Base-by-base conservation (phyloP, 2,888 invertebrate species). In the Poecilus cupreus region DNA sequence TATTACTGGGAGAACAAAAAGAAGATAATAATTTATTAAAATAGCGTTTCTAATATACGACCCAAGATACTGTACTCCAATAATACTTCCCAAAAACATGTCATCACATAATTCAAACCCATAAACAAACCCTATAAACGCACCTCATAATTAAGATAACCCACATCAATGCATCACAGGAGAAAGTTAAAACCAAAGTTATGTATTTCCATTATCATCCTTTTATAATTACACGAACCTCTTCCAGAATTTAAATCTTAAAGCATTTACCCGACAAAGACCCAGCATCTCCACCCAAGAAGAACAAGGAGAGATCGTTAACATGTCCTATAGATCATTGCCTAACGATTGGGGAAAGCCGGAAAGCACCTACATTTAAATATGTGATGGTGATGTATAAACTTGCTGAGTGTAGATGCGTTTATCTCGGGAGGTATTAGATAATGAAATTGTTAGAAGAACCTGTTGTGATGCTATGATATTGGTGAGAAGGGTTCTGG, bases 151-250 rank as follows among this genome's bases (percentile, higher is more conserved):
- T 54, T 54, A 54, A 54, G 68, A 70, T 39, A 70, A 70, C 39
- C 68, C 37, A 70, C 22, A 70, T 22, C 60, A 24, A n/a, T 43
- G 32, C 26, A 70, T 13, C 18, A 39, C 8, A 74, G 20, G 20
- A 74, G 74, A 49, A 74, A 74, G 74, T 22, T 46, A 24, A 43
- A 74, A 74, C 18, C 75, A 76, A 46, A 46, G 10, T 76, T 51
- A 51, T 51, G 51, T 76, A 13, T 70, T 54, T 16, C 54, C 54
- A 76, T 76, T 76, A 76, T 54, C 75, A 54, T 13, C 39, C 22
- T 6, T 26, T 72, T 24, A 76, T 64, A 64, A 64, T 64, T 64
- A 64, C 54, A 32, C 43, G 13, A 43, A 43, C 11, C 22, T 22
- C 20, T 54, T 22, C 22, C 20, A 16, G 18, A 74, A 74, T 74